Evolutionary conservation across 2,888 invertebrate genomes (phyloP), one percentile per base, ranked within the genome.

Genomic region (Agrilus cyanescens): DNA sequence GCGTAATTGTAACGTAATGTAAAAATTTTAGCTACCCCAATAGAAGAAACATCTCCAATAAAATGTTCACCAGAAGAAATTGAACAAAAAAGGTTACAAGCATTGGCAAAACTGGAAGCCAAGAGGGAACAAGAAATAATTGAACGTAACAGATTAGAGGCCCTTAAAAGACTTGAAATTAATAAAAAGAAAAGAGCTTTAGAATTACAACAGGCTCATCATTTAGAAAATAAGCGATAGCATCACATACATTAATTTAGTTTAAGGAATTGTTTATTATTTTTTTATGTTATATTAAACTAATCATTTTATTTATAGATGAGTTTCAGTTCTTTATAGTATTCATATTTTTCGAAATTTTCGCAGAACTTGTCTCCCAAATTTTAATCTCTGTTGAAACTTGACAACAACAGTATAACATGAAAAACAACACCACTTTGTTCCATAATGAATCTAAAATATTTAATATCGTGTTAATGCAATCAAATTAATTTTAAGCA

Each of bases 361-460:
- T 25, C 25, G 10, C 10, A 10, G 10, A 25, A 25, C 25, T 10
- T 25, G 8, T 25, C 10, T 67, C 64, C 49, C 56, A 56, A 45
- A 57, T 52, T 50, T 65, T 68, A 6, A 73, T 50, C 55, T 74
- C 70, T 14, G 66, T 66, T 8, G 76, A 76, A 33, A 74, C 68
- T 59, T 76, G 73, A 51, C 74, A 74, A 50, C 74, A 72, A 46
- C 71, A 72, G 53, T 76, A 76, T 44, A 76, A 59, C 34, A 71
- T 57, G 40, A 67, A 57, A 4, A 73, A 50, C 29, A 74, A 52
- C 16, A 60, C 47, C 1, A 62, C 32, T 33, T 60, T 59, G 15
- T 54, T 52, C 20, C 48, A 46, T 50, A 62, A 58, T 2, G 62
- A 56, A 54, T 62, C 68, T 69, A 53, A 43, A 63, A 59, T 52